Percentiles rank a stretch among this genome's conserved stretches.
Conservation (phyloP, 2,888 invertebrate species). For the Drosophila siamana region DNA sequence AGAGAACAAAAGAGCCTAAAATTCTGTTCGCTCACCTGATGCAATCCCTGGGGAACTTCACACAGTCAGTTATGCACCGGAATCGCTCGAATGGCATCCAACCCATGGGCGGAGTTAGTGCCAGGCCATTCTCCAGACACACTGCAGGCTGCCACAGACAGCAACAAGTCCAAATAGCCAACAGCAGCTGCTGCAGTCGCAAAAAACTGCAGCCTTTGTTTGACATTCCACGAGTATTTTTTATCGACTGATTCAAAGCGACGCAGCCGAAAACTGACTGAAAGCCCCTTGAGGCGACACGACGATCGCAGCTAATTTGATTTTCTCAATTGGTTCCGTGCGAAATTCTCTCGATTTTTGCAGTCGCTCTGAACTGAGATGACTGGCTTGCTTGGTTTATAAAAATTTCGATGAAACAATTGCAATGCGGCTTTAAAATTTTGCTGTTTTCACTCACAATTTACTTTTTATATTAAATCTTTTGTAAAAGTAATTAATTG, state of each 20-base stretch:
- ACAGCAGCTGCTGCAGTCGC: background rate
- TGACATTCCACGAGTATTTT: conserved; percentile 22
- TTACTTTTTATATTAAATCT: too few species aligned
- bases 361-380: background rate
- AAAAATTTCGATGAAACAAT: background rate
- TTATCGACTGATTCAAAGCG: background rate
- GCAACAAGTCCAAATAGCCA: conserved; percentile 1
- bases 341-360: conserved; percentile 10
- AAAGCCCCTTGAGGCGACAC: background rate
- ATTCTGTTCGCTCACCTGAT: conserved; percentile 86
- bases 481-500: too few species aligned
- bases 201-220: conserved; percentile 2
- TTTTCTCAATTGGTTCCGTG: conserved; percentile 1
- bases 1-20: conserved; percentile 7
- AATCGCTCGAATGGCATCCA: conserved; percentile 89
- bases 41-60: conserved; percentile 87
- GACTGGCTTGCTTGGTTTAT: background rate
- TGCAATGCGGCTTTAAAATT: background rate
- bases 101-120: conserved; percentile 89
- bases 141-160: background rate
- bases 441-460: background rate
- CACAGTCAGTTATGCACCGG: conserved; percentile 88
- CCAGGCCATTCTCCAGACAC: conserved; percentile 87
- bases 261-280: too few species aligned
- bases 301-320: conserved; percentile 14